phyloP scores from a whole-genome alignment of 1,140 invertebrate species.

The Drosophila hydei region DNA sequence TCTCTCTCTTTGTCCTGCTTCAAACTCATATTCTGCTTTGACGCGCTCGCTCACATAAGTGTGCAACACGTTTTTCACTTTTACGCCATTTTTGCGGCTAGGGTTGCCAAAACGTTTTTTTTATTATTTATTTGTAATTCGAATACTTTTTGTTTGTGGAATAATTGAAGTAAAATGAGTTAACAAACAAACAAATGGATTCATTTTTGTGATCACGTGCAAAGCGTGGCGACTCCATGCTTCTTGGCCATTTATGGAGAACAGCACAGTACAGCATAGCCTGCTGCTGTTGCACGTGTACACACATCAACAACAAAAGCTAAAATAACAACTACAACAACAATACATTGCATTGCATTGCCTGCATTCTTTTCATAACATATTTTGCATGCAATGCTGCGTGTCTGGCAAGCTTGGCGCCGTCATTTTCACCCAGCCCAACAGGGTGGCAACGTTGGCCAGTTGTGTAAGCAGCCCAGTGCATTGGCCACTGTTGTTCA shows the following conservation, averaged over 20 bases:
- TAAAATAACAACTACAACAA: conserved; percentile 31
- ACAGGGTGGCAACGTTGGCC: conserved; percentile 35
- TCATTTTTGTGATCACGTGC: conserved; percentile 77
- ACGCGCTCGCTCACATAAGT: conserved; percentile 57
- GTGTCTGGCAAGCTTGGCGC: conserved; percentile 74
- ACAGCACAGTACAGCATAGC: conserved; percentile 6
- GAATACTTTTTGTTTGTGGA: conserved; percentile 55
- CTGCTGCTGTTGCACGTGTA: conserved; percentile 52
- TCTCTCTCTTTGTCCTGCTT: not conserved
- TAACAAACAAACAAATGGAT: conserved; percentile 77
- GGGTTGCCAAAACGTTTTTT: conserved; percentile 25
- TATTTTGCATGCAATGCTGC: conserved; percentile 80
- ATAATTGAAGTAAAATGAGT: conserved; percentile 81
- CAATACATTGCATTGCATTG: conserved; percentile 55
- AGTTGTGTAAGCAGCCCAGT: conserved; percentile 35
- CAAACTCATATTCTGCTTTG: conserved; percentile 34
- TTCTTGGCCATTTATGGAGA: conserved; percentile 67
- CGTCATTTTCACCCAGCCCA: conserved; percentile 75
- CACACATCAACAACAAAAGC: conserved; percentile 34
- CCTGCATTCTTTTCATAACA: conserved; percentile 77
- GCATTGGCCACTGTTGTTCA: conserved; percentile 18
- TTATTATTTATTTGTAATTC: conserved; percentile 21
- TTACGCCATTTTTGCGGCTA: conserved; percentile 5
- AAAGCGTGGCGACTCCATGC: conserved; percentile 41
- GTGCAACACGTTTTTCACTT: conserved; percentile 49